Evolutionary conservation across 2,113 vertebrate genomes (phyloP).

Genomic region (Salvator merianae): DNA sequence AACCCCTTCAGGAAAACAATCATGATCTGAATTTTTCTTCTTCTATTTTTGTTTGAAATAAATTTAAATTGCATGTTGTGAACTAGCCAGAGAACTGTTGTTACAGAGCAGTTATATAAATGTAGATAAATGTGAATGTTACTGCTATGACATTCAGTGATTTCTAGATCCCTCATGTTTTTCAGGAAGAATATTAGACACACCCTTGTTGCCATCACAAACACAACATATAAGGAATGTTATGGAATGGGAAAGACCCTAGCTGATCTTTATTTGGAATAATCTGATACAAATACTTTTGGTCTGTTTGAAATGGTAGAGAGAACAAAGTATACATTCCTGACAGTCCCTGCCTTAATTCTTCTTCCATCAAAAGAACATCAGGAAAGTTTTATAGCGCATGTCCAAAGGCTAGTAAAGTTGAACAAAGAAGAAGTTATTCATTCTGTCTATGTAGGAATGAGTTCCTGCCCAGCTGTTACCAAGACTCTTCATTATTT

Average conservation of each 20-base stretch:
- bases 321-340: background rate
- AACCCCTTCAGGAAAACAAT: too few species aligned
- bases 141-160: background rate
- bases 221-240: background rate
- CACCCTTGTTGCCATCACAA: background rate
- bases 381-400: background rate
- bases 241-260: background rate
- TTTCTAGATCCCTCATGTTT: background rate
- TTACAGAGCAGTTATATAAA: too few species aligned
- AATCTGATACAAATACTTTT: background rate
- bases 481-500: background rate
- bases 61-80: too few species aligned
- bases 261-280: background rate
- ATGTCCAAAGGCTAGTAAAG: constrained; percentile 2
- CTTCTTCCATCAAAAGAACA: background rate
- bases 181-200: background rate
- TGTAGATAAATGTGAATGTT: too few species aligned
- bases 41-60: too few species aligned
- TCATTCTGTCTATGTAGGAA: background rate
- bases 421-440: constrained; percentile 20
- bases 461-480: background rate
- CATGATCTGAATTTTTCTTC: too few species aligned
- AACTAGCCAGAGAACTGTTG: too few species aligned
- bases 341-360: background rate
- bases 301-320: background rate